Conservation (phyloP, 2,113 vertebrate genomes). For the Laterallus jamaicensis region DNA sequence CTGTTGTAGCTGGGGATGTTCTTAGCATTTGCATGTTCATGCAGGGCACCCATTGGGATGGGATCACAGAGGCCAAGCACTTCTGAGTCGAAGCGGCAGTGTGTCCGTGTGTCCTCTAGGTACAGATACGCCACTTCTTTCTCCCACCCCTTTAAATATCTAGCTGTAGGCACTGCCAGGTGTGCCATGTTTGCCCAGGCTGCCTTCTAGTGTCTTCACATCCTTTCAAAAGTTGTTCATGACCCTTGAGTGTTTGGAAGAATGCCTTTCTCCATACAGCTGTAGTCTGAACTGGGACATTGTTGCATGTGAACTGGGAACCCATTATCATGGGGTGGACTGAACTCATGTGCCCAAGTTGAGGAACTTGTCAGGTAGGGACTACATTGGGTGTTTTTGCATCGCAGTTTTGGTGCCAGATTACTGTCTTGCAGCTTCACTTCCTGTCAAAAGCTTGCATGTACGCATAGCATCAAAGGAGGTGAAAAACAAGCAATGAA, state of each 20-base stretch:
- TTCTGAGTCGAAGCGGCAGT: rapidly evolving
- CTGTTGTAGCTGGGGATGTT: not conserved
- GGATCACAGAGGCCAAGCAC: not conserved
- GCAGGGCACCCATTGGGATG: not conserved
- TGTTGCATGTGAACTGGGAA: not conserved
- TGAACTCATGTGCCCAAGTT: not conserved
- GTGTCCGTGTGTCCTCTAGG: rapidly evolving
- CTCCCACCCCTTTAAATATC: not conserved
- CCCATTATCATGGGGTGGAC: not conserved
- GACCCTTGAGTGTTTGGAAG: not conserved
- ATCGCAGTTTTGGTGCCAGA: not conserved
- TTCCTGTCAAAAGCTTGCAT: not conserved
- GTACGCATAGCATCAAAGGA: rapidly evolving
- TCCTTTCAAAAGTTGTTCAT: not conserved
- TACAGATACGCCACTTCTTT: not conserved
- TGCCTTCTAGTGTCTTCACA: not conserved
- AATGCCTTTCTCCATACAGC: not conserved
- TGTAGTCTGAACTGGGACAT: not conserved
- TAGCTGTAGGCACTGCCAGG: not conserved
- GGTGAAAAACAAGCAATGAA: not conserved
- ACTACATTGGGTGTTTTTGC: not conserved
- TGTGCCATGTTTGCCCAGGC: not conserved
- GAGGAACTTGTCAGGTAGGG: not conserved
- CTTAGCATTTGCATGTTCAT: rapidly evolving
- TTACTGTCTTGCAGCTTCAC: not conserved